Evolutionary conservation across 2,113 vertebrate species (phyloP).

Genomic region (Oryzias celebensis): DNA sequence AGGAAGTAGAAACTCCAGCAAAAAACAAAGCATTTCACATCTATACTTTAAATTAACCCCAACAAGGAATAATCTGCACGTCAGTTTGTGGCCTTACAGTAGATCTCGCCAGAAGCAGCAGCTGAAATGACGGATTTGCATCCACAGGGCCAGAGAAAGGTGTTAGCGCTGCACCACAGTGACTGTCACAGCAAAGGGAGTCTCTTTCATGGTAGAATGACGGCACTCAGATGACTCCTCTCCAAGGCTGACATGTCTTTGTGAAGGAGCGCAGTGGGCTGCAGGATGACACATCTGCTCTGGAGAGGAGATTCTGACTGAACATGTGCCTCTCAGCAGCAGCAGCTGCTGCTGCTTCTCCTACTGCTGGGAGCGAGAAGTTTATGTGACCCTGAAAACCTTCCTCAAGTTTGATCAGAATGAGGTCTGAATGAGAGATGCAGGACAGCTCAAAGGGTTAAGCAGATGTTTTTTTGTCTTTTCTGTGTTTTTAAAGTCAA

Average conservation of each 20-base stretch:
- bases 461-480: too few species aligned
- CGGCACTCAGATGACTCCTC: constrained; percentile 30
- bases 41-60: too few species aligned
- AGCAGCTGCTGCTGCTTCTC: constrained; percentile 13
- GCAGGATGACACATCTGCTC: constrained; percentile 36
- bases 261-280: constrained; percentile 34
- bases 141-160: constrained; percentile 26
- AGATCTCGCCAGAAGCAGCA: constrained; percentile 20
- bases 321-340: constrained; percentile 49
- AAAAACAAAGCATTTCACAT: too few species aligned
- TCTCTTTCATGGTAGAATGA: constrained; percentile 12
- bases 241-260: constrained; percentile 47
- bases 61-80: too few species aligned
- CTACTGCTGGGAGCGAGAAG: constrained; percentile 1
- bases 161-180: constrained; percentile 25
- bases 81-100: too few species aligned
- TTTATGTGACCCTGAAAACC: too few species aligned
- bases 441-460: constrained; percentile 1
- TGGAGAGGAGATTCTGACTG: constrained; percentile 43
- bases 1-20: too few species aligned
- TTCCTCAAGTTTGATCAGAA: too few species aligned
- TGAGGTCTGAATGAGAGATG: constrained; percentile 24
- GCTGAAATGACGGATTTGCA: constrained; percentile 7
- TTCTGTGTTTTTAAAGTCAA: too few species aligned
- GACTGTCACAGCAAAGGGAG: constrained; percentile 13